Conservation (phyloP, 2,888 invertebrate species). For the Zele albiditarsus region DNA sequence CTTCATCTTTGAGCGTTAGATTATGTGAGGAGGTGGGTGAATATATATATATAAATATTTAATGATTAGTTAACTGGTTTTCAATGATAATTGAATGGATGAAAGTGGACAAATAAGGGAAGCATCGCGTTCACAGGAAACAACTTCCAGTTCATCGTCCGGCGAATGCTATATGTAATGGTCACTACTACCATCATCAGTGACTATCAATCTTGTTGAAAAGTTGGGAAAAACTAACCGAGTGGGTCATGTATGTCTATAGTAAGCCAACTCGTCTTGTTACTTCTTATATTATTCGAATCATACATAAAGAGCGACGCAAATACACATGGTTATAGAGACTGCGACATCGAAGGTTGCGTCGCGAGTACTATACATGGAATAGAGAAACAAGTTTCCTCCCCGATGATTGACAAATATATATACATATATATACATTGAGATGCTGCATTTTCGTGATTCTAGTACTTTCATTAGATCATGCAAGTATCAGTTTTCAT, state of each 20-base stretch:
- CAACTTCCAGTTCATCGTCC: constrained; percentile 18
- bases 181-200: background rate
- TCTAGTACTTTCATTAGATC: background rate
- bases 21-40: background rate
- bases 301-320: background rate
- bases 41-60: background rate
- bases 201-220: constrained; percentile 25
- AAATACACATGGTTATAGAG: background rate
- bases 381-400: background rate
- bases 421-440: background rate
- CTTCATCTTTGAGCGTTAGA: background rate
- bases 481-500: too few species aligned
- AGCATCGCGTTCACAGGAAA: background rate
- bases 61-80: background rate
- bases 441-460: background rate
- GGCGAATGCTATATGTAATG: background rate
- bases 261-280: background rate
- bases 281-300: background rate
- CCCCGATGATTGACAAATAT: background rate
- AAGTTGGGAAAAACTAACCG: constrained; percentile 20
- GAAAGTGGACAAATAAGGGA: constrained; percentile 26
- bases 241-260: background rate
- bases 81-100: background rate
- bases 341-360: background rate
- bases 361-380: background rate